Conservation (phyloP, 2,113 vertebrate genomes). For the Gallinago undulata region DNA sequence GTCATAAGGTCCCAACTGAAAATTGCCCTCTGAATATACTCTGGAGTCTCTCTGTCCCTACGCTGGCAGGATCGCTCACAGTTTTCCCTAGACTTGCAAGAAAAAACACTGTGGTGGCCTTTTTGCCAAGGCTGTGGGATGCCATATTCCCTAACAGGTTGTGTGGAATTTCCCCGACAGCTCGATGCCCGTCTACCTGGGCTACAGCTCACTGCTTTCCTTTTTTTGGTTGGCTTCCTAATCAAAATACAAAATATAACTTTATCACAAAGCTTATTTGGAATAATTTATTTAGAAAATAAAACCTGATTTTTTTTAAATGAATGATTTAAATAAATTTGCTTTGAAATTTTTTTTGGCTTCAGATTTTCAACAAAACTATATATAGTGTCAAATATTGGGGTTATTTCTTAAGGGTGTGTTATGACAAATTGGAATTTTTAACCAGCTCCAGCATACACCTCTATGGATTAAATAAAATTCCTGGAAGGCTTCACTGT, state of each 20-base stretch:
- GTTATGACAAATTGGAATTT: not conserved
- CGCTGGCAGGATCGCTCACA: not conserved
- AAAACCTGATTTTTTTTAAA: not conserved
- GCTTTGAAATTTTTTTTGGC: not conserved
- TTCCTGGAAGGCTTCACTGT: constrained; percentile 36
- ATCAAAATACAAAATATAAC: not conserved
- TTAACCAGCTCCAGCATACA: not conserved
- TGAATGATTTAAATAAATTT: not conserved
- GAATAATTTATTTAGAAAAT: not conserved
- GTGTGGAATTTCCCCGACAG: not conserved
- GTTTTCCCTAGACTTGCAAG: not conserved
- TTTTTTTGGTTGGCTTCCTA: not conserved
- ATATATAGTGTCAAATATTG: not conserved
- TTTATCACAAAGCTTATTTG: not conserved
- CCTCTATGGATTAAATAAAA: not conserved
- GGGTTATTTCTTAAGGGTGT: not conserved
- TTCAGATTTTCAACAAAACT: not conserved
- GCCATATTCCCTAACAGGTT: not conserved
- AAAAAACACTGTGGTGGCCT: not conserved
- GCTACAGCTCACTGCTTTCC: not conserved
- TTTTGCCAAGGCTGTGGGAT: not conserved
- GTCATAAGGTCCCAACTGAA: not conserved
- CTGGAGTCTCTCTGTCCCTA: not conserved
- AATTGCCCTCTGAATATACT: not conserved
- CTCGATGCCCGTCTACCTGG: not conserved